Evolutionary conservation across 2,888 invertebrate species (phyloP).

Genomic region (Shargacucullia verbasci): DNA sequence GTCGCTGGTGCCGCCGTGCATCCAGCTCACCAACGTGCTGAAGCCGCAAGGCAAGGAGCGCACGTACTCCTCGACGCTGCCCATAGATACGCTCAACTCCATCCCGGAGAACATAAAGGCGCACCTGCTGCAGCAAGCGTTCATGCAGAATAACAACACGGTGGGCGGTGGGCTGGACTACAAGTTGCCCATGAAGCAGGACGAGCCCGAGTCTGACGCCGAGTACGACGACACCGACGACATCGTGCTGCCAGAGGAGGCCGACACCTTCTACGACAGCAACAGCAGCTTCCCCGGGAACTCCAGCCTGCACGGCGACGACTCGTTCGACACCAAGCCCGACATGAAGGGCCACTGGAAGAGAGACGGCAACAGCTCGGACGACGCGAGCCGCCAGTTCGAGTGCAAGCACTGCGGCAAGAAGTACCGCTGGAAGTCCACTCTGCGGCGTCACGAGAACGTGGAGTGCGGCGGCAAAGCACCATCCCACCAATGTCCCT

Average conservation of each 20-base stretch:
- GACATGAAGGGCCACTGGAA: slow-evolving; percentile 71
- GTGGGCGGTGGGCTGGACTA: slow-evolving; percentile 65
- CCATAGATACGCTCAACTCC: slow-evolving; percentile 60
- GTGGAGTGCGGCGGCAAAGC: slow-evolving; percentile 96
- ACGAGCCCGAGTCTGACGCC: slow-evolving; percentile 85
- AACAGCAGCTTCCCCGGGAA: slow-evolving; percentile 47
- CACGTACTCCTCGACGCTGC: slow-evolving; percentile 53
- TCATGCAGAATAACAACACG: slow-evolving; percentile 80
- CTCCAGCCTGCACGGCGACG: slow-evolving; percentile 48
- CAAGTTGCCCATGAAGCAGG: slow-evolving; percentile 72
- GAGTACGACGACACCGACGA: slow-evolving; percentile 88
- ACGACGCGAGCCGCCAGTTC: slow-evolving; percentile 90
- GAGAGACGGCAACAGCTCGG: slow-evolving; percentile 74
- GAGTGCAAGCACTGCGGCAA: slow-evolving; percentile 95
- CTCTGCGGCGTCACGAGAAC: slow-evolving; percentile 94
- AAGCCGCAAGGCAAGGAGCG: slow-evolving; percentile 45
- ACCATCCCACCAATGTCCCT: slow-evolving; percentile 94
- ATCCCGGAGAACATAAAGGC: slow-evolving; percentile 75
- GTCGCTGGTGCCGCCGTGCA: slow-evolving; percentile 71
- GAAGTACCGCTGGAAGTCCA: slow-evolving; percentile 95
- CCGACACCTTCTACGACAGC: slow-evolving; percentile 70
- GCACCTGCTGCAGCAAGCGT: slow-evolving; percentile 78
- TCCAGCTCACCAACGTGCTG: slow-evolving; percentile 68
- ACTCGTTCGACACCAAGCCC: slow-evolving; percentile 51
- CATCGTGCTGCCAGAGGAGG: slow-evolving; percentile 84